Evolutionary conservation across 2,797 vertebrate species (phyloP).

Genomic region (Syngnathus acus): DNA sequence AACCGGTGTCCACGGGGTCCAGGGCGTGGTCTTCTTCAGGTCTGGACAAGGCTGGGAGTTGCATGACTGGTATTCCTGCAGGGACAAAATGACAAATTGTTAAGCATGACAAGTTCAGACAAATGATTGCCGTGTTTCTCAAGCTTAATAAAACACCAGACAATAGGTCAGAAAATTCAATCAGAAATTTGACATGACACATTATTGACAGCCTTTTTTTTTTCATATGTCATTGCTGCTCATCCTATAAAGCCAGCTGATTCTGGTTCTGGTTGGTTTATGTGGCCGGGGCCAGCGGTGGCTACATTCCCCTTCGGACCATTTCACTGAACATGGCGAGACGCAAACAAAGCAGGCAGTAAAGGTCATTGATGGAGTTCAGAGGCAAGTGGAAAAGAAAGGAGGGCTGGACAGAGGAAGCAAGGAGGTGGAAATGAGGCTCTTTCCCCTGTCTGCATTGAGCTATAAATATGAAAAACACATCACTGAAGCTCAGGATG

Average conservation of each 20-base stretch:
- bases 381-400: constrained; percentile 4
- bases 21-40: constrained; percentile 94
- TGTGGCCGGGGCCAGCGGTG: constrained; percentile 12
- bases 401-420: too few relatives aligned
- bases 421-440: constrained; percentile 14
- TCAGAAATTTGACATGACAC: constrained; percentile 39
- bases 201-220: constrained; percentile 32
- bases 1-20: constrained; percentile 95
- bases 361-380: constrained; percentile 65
- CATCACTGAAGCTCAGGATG: constrained; percentile 21
- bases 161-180: constrained; percentile 41
- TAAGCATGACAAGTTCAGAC: constrained; percentile 29
- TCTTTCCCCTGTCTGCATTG: constrained; percentile 25
- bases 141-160: constrained; percentile 32
- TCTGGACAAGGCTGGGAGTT: constrained; percentile 88
- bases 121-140: constrained; percentile 22
- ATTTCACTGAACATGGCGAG: constrained; percentile 51
- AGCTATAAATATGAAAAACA: constrained; percentile 39
- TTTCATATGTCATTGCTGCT: constrained; percentile 20
- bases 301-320: constrained; percentile 39
- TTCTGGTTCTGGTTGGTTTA: constrained; percentile 26
- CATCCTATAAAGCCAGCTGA: constrained; percentile 32
- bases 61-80: constrained; percentile 91
- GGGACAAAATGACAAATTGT: constrained; percentile 21
- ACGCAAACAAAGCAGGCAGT: constrained; percentile 53